Evolutionary conservation across 35 echinoderm and acorn worm species (phyloP), one percentile per base, ranked within the genome.

Genomic region (Eucidaris tribuloides): DNA sequence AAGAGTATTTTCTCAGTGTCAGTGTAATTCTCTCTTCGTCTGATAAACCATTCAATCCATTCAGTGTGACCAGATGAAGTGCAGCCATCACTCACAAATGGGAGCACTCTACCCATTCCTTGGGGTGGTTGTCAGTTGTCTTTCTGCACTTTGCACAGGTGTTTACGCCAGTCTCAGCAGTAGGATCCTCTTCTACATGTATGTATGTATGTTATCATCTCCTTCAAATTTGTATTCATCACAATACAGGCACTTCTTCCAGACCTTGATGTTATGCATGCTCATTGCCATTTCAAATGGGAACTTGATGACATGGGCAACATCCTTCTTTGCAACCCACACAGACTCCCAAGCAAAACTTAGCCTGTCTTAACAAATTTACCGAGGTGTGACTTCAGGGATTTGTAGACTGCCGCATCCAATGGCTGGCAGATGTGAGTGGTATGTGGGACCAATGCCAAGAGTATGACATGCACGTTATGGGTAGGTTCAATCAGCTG

Each of bases 361-460:
- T 85, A 30, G 14, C 83, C 65, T 31, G 25, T 57, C 49, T 85
- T 77, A 0, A 85, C 50, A 50, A 50, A 85, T n/a, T 39, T 42
- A 4, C 45, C 32, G 7, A 85, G 72, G 32, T 85, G 41, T 9
- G 18, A 28, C 32, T 85, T 85, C 17, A 76, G 44, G n/a, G 43
- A 76, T 35, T 85, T 76, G 36, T 76, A 85, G 2, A 85, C 82
- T 15, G 62, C 15, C 11, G 74, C 82, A 72, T 85, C 82, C 2
- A 72, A 40, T 14, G 64, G 65, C 60, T 85, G 82, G 54, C 82
- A 85, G 14, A 1, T 4, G 22, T 85, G 62, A 11, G 82, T 85
- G 15, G 62, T 54, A 27, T 85, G 82, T 4, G 41, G 82, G 22
- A 85, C 45, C 23, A 85, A 37, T 37, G 48, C 45, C 34, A 85